Percentiles rank a stretch among this genome's conserved stretches.
phyloP scores from a whole-genome alignment of 1,140 invertebrate species.

The Caerostris extrusa region DNA sequence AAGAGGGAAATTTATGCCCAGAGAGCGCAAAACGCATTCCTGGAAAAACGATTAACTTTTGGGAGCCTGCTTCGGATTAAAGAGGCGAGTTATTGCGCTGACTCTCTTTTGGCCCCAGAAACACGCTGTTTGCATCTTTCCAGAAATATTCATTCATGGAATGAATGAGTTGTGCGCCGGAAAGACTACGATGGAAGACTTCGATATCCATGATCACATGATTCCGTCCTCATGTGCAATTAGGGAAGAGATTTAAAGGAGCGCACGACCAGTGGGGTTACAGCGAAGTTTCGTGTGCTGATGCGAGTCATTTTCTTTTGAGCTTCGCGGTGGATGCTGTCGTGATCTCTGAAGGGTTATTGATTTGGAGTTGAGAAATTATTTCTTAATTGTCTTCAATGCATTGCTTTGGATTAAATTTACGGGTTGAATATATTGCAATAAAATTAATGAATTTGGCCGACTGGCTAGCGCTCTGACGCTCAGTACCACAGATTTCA shows the following conservation, averaged over 20 bases:
- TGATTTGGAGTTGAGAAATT: too few relatives aligned
- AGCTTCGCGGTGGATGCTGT: too few relatives aligned
- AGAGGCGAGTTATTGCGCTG: conserved; percentile 67
- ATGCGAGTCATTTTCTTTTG: too few relatives aligned
- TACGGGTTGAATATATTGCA: too few relatives aligned
- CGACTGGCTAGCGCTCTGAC: too few relatives aligned
- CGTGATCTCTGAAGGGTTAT: too few relatives aligned
- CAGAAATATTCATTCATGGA: conserved; percentile 45
- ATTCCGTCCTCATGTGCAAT: background rate
- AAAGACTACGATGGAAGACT: background rate
- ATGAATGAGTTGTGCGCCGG: conserved; percentile 14
- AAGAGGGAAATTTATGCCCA: conserved; percentile 75
- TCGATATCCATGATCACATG: conserved; percentile 17
- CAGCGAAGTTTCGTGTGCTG: too few relatives aligned
- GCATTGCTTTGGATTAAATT: too few relatives aligned
- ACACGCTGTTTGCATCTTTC: background rate
- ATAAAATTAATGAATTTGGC: too few relatives aligned
- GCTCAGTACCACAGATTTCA: too few relatives aligned
- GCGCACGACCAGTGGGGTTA: background rate
- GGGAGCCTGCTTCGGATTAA: conserved; percentile 68
- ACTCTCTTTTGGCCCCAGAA: conserved; percentile 25
- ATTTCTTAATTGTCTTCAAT: too few relatives aligned
- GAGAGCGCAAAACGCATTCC: conserved; percentile 62
- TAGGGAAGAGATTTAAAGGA: background rate
- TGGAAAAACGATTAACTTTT: conserved; percentile 76